These are phyloP conservation scores for Thomomys bottae DNA, from an alignment of 2,113 vertebrate genomes.

Conservation along the genomic window DNA sequence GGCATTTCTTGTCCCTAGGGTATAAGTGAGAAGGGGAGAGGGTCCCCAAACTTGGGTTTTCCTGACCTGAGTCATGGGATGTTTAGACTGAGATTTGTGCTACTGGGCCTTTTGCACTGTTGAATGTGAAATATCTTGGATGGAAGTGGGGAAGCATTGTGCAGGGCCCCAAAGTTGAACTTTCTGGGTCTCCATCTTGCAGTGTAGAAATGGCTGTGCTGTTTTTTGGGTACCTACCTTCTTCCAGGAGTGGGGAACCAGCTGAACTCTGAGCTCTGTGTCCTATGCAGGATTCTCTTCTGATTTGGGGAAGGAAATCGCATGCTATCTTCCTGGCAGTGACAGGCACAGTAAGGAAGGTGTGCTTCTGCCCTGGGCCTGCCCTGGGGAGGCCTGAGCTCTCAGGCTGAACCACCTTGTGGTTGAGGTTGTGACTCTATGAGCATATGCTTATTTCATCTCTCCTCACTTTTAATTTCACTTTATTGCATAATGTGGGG, in stretches of 20 bases:
- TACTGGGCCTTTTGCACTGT: neutral
- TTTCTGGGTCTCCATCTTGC: neutral
- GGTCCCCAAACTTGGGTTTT: neutral
- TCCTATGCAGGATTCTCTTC: neutral
- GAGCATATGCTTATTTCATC: neutral
- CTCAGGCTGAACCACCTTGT: neutral
- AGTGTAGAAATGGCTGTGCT: neutral
- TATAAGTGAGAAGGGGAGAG: neutral
- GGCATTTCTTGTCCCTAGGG: too few relatives aligned
- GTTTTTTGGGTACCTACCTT: neutral
- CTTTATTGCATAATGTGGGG: neutral
- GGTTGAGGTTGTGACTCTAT: neutral
- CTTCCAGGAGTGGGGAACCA: neutral
- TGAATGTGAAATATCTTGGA: neutral
- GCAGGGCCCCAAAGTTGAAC: neutral
- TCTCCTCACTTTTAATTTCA: neutral
- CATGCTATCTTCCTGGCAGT: fast-evolving
- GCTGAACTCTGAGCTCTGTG: neutral
- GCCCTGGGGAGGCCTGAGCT: neutral
- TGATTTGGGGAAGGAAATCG: neutral
- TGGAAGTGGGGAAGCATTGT: neutral
- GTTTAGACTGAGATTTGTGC: neutral
- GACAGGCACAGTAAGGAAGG: neutral
- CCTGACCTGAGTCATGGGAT: fast-evolving
- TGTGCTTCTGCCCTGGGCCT: neutral